Percentiles rank a stretch among this genome's conserved stretches.
Evolutionary conservation across 2,797 vertebrate genomes (phyloP).

Genomic region (Betta splendens): DNA sequence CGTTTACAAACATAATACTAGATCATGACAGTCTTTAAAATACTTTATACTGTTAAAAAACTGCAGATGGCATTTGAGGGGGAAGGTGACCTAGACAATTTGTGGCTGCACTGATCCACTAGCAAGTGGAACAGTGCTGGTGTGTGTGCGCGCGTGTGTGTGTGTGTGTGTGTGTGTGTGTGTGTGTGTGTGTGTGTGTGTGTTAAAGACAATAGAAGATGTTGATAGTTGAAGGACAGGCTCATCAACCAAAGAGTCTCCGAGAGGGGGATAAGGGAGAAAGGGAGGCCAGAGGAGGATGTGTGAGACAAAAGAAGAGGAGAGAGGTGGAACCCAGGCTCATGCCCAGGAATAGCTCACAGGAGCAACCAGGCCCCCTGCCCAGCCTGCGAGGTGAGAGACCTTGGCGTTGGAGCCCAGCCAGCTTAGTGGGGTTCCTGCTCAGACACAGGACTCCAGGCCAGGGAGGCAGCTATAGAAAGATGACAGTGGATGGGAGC

Average conservation of each 20-base stretch:
- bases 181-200: constrained; percentile 43
- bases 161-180: constrained; percentile 29
- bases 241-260: constrained; percentile 64
- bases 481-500: constrained; percentile 59
- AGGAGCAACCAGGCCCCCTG: constrained; percentile 63
- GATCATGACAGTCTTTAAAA: too few relatives aligned
- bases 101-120: constrained; percentile 37
- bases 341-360: constrained; percentile 76
- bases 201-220: constrained; percentile 63
- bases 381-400: constrained; percentile 79
- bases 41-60: constrained; percentile 14
- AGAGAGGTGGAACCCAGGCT: constrained; percentile 60
- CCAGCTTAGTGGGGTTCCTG: constrained; percentile 79
- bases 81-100: constrained; percentile 63
- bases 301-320: constrained; percentile 65
- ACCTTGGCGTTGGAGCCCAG: constrained; percentile 77
- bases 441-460: constrained; percentile 62
- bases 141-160: constrained; percentile 4
- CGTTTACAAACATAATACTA: too few relatives aligned
- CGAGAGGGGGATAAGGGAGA: constrained; percentile 68
- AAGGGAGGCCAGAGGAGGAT: constrained; percentile 56
- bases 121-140: constrained; percentile 16
- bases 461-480: constrained; percentile 52
- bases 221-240: constrained; percentile 81
- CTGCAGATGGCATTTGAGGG: constrained; percentile 40